These are phyloP conservation scores for Anthopleura sola DNA, from an alignment of 64 coral and sea anemone genomes.

Conservation along the genomic window DNA sequence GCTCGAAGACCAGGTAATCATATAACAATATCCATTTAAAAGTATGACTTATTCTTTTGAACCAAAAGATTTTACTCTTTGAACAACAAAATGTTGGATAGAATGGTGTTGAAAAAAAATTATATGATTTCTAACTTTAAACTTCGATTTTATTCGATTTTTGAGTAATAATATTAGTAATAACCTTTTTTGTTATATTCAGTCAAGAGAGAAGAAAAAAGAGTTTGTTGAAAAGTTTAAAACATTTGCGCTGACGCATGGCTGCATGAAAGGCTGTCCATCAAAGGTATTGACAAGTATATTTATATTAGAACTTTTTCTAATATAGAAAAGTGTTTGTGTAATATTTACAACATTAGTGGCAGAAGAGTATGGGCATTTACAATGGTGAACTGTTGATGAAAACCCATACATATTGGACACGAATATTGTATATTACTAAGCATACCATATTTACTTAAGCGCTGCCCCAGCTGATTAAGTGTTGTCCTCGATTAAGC, in stretches of 20 bases:
- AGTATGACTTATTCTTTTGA: neutral
- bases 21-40: neutral
- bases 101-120: neutral
- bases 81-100: neutral
- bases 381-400: no score
- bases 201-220: slow-evolving; percentile 57
- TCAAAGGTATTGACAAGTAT: slow-evolving; percentile 10
- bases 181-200: slow-evolving; percentile 22
- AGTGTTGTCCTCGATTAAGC: no score
- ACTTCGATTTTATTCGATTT: neutral
- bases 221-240: slow-evolving; percentile 72
- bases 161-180: neutral
- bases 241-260: slow-evolving; percentile 64
- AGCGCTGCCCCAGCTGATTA: no score
- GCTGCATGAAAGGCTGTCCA: slow-evolving; percentile 58
- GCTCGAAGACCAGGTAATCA: slow-evolving; percentile 76
- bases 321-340: no score
- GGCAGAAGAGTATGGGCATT: no score
- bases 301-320: no score
- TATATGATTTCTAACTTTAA: neutral
- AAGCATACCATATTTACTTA: no score
- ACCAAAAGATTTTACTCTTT: neutral
- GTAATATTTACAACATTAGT: no score
- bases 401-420: no score
- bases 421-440: no score